phyloP scores from a whole-genome alignment of 92 coral and sea anemone species.

The Actinostola sp. region DNA sequence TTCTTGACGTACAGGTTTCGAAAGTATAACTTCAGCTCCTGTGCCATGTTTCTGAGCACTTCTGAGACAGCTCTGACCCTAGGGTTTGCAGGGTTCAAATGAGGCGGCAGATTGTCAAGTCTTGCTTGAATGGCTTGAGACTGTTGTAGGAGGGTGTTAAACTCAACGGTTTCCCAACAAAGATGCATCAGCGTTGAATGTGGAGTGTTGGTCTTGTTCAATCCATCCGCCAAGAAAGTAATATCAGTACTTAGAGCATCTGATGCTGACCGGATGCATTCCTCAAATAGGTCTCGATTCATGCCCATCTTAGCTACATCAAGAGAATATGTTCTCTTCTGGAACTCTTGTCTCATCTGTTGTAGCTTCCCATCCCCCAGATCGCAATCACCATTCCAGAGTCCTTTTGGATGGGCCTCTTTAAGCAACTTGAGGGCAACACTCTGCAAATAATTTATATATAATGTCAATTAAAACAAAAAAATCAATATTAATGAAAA shows the following conservation, averaged over 20 bases:
- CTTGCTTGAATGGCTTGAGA: constrained; percentile 37
- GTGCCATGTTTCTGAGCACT: background rate
- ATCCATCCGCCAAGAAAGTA: constrained; percentile 33
- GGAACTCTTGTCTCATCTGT: background rate
- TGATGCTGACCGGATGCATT: background rate
- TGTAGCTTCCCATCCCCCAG: constrained; percentile 42
- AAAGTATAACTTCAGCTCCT: background rate
- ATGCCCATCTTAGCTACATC: background rate
- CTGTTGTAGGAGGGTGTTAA: constrained; percentile 55
- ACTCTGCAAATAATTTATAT: constrained; percentile 12
- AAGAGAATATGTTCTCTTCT: too few relatives aligned
- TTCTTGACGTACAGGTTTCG: constrained; percentile 50
- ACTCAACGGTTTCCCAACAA: constrained; percentile 79
- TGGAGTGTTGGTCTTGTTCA: constrained; percentile 42
- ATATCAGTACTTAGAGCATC: too few relatives aligned
- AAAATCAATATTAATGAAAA: too few relatives aligned
- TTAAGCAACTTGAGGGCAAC: constrained; percentile 34
- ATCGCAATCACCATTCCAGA: constrained; percentile 44
- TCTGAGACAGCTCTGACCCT: constrained; percentile 18
- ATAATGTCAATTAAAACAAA: too few relatives aligned
- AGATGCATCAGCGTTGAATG: constrained; percentile 34
- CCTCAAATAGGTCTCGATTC: background rate
- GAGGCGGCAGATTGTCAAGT: constrained; percentile 2
- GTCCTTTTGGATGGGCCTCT: constrained; percentile 9
- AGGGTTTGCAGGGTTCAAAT: constrained; percentile 23